phyloP scores from a whole-genome alignment of 2,113 vertebrate genomes.

The Lontra canadensis region DNA sequence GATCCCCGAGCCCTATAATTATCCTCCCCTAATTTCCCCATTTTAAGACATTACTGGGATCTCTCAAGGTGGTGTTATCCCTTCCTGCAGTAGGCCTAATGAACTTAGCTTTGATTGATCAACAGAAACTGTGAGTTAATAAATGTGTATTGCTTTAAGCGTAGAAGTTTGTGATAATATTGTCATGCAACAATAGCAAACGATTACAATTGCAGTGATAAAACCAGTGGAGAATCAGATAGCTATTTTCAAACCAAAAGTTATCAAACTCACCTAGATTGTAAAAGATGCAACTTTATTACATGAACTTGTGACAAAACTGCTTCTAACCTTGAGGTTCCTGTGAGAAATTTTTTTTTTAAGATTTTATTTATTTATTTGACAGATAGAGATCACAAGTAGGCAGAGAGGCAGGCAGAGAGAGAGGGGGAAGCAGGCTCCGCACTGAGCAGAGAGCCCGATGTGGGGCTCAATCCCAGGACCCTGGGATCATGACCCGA shows the following conservation, averaged over 20 bases:
- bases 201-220: background rate
- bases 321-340: background rate
- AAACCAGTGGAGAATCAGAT: background rate
- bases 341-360: background rate
- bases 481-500: too few species aligned
- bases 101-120: constrained; percentile 31
- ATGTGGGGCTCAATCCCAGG: too few species aligned
- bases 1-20: background rate
- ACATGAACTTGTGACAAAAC: background rate
- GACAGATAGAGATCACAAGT: too few species aligned
- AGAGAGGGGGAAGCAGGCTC: too few species aligned
- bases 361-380: too few species aligned
- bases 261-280: background rate
- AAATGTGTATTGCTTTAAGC: background rate
- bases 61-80: background rate
- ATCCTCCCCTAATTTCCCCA: background rate
- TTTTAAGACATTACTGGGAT: constrained; percentile 1
- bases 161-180: background rate
- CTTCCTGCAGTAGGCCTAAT: background rate
- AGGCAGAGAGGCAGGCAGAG: too few species aligned
- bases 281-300: background rate
- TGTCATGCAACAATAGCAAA: background rate
- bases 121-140: background rate
- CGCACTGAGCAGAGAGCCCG: too few species aligned
- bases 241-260: background rate